Base-by-base conservation (phyloP, 2,888 invertebrate genomes). In the Heliconius sara region DNA sequence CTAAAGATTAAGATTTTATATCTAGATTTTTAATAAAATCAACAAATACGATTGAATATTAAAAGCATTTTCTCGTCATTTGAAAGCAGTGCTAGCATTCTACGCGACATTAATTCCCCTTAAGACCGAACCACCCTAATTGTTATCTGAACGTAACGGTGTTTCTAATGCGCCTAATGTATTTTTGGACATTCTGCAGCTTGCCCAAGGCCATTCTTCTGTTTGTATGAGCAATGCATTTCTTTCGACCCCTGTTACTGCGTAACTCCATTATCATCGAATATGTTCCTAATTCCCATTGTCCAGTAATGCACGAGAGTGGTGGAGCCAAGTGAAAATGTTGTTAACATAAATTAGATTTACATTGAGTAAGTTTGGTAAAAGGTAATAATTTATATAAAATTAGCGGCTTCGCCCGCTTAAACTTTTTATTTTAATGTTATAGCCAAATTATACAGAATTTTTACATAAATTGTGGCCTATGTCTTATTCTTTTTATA, bases 161-260 rank as follows among this genome's bases (percentile, higher is more conserved):
- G 91, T 92, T 92, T 94, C 94, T 94, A 94, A 95, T 95, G 94
- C 93, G 89, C 86, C 93, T 95, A 95, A 95, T 95, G 94, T 94
- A 93, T 93, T 95, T 95, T 94, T 88, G 93, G 92, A 95, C 95
- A 95, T 94, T 95, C 93, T 94, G 94, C 95, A 95, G 95, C 93
- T 93, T 93, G 94, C 95, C 91, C 89, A 88, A 87, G 92, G 94
- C 91, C 91, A 93, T 94, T 94, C 94, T 94, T 95, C 92, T 93
- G 91, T 95, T 91, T 91, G 92, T 92, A 90, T 90, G 92, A 90
- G 85, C 90, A 91, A 89, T 91, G 90, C 91, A 88, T 88, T 88
- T 87, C 90, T 88, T 88, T 86, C 86, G 87, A 87, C 90, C 91
- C 89, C 87, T 85, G 87, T 88, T 87, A 87, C 89, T 89, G 87